Percentiles rank a stretch among this genome's conserved stretches.
These are phyloP conservation scores for mouse (Mus musculus) DNA, from an alignment of 2,113 vertebrate species.

Conservation along the genomic window GRCm39 chr1:189665501-189666000, in stretches of 20 bases:
- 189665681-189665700: not conserved
- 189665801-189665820: no score
- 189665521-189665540: not conserved
- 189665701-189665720: not conserved
- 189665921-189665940: not conserved
- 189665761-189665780: not conserved
- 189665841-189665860: not conserved
- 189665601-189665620: not conserved
- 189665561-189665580: no score
- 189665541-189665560: no score
- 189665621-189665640: not conserved
- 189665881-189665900: not conserved
- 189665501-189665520: not conserved
- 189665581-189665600: no score
- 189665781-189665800: not conserved
- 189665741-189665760: not conserved
- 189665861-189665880: not conserved
- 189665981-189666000: not conserved
- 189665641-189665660: not conserved
- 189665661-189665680: not conserved
- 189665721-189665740: not conserved
- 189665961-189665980: fast-evolving
- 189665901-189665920: no score
- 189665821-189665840: not conserved
- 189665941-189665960: not conserved